Percentiles rank a stretch among this genome's conserved stretches.
Evolutionary conservation across 2,113 vertebrate species (phyloP).

Genomic region (Labeo catla): DNA sequence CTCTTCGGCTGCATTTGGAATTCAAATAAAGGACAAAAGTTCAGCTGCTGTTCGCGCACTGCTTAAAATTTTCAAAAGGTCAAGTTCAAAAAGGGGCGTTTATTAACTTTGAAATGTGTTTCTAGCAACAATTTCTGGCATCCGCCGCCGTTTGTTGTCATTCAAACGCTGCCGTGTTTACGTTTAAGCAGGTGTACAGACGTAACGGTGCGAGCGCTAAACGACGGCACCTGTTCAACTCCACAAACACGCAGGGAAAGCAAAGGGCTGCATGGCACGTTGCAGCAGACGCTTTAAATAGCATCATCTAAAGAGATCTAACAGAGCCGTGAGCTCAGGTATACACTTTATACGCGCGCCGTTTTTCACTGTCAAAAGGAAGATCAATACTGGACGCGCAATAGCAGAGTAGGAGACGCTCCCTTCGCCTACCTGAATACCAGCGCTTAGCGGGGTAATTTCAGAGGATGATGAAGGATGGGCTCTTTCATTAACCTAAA

Average conservation of each 20-base stretch:
- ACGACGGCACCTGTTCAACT: not conserved
- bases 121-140: slow-evolving; percentile 2
- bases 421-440: slow-evolving; percentile 15
- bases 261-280: not conserved
- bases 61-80: not conserved
- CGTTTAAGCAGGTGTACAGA: not conserved
- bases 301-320: slow-evolving; percentile 11
- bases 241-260: not conserved
- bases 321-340: slow-evolving; percentile 12
- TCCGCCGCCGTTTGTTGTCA: slow-evolving; percentile 2
- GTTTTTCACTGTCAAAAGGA: slow-evolving; percentile 34
- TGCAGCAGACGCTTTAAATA: slow-evolving; percentile 1
- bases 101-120: not conserved
- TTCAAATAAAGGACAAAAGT: slow-evolving; percentile 26
- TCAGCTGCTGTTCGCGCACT: not conserved
- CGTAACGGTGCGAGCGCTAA: slow-evolving; percentile 10
- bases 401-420: slow-evolving; percentile 8
- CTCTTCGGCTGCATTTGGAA: slow-evolving; percentile 19
- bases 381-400: slow-evolving; percentile 19
- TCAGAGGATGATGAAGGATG: slow-evolving; percentile 36
- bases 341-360: not conserved
- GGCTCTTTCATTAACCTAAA: slow-evolving; percentile 40
- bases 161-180: slow-evolving; percentile 22
- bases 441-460: slow-evolving; percentile 16
- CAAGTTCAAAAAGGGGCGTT: slow-evolving; percentile 1